Base-by-base conservation (phyloP, 2,113 vertebrate genomes). In the Archocentrus centrarchus region DNA sequence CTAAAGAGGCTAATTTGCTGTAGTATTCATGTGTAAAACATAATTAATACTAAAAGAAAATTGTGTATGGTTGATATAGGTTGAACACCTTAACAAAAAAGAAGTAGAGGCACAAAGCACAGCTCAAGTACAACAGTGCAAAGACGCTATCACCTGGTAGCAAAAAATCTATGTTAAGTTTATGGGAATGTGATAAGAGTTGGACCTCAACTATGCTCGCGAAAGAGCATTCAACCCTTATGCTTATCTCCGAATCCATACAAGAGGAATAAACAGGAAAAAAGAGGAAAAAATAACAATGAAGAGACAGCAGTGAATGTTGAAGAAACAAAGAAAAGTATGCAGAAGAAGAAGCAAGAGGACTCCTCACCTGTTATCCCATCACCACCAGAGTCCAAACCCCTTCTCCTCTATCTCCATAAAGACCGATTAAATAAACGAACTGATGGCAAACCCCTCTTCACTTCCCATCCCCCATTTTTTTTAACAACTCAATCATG, bases 401-500 rank as follows among this genome's bases (percentile, higher is more conserved):
- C 64, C 13, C 82, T 81, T 82, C 62, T 79, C 93, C 95, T 94
- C 90, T 97, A 97, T 98, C 97, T 98, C 97, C 97, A 98, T 97
- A 97, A 97, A 97, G 96, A 70, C 96, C 96, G 97, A 98, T 98
- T 98, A 98, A 97, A 97, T 96, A 88, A 92, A 90, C 35, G 80
- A 90, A 84, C 94, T 94, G 95, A 97, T 96, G 97, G 97, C 95
- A 86, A 59, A 58, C 80, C 79, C 83, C 77, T 53, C 81, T 20
- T 66, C 76, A 75, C 83, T 70, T 84, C 80, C 79, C 78, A 30
- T 47, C 87, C 95, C 97, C 96, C 97, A 95, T 73, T 70, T 70
- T 47, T 98, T 27, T 27, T 27, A 27, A 99, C 97, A 98, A 96
- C 98, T 99, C 98, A 98, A 99, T 99, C 98, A 98, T 97, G 97